Evolutionary conservation across 2,888 invertebrate genomes (phyloP), one percentile per base, ranked within the genome.

Genomic region (Eupithecia subumbrata): DNA sequence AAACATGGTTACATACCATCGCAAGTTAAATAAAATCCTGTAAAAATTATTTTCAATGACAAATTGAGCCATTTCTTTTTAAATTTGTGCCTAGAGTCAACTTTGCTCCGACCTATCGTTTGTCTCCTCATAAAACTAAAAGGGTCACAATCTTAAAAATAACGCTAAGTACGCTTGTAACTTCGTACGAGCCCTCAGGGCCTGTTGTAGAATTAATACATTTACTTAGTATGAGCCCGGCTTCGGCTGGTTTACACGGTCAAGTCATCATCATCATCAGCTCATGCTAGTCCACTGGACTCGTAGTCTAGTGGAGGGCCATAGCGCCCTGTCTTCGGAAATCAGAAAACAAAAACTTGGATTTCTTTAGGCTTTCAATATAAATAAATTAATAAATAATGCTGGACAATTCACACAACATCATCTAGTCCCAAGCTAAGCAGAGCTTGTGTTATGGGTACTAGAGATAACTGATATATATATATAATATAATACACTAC

Each of bases 91-190:
- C 60, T 60, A 12, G 60, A 60, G 25, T 60, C 25, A 25, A 60
- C 60, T 60, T 60, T 60, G 12, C 60, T 60, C 25, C n/a, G 66
- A 67, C 66, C 66, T 40, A 37, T 40, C 60, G 66, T 66, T 66
- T 37, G 11, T 37, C 34, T 34, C 37, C 40, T 67, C 66, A 56
- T 70, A 70, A 70, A 70, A 37, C 52, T 52, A 56, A 56, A 71
- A 60, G 60, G 63, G 71, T 63, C 40, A 37, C 22, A 60, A 71
- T 71, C 71, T 43, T 45, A 70, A 60, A 67, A 67, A 67, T 37
- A 67, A 67, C 66, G 30, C 37, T 67, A 18, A 67, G 66, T 67
- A 37, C 66, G 37, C 37, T 37, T 37, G 18, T 64, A 9, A 64
- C 64, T 18, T 64, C 11, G 34, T 67, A 67, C 40, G 66, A 67